A percentile compares a stretch with the other conserved stretches of the same genome.
These are phyloP conservation scores for Indicator maculatus DNA, from an alignment of 2,113 vertebrate species.

Conservation along the genomic window DNA sequence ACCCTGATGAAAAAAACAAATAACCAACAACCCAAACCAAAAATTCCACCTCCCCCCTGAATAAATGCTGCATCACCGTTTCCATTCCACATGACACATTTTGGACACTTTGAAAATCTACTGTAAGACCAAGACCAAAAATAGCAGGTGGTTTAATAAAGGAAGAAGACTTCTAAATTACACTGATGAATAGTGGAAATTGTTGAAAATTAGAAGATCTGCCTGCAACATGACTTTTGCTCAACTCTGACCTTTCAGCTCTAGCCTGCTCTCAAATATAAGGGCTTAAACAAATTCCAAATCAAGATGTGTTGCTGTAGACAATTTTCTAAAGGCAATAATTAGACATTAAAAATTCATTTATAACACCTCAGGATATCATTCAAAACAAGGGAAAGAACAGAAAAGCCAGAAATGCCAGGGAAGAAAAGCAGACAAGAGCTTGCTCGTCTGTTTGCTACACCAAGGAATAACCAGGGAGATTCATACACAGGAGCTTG, in stretches of 20 bases:
- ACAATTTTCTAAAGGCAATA: background rate
- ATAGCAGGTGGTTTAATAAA: background rate
- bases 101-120: background rate
- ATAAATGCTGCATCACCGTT: background rate
- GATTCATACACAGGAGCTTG: background rate
- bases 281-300: background rate
- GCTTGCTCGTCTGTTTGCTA: background rate
- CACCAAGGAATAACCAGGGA: background rate
- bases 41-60: background rate
- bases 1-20: background rate
- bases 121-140: background rate
- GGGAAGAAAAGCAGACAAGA: background rate
- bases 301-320: background rate
- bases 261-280: background rate
- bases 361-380: background rate
- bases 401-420: background rate
- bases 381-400: background rate
- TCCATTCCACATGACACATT: background rate
- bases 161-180: background rate
- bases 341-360: background rate
- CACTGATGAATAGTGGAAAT: rapidly evolving
- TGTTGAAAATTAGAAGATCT: background rate
- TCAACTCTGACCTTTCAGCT: background rate
- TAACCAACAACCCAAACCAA: background rate
- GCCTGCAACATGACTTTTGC: background rate